Base-by-base conservation (phyloP, 2,797 vertebrate species). In the Percopsis omiscomaycus region DNA sequence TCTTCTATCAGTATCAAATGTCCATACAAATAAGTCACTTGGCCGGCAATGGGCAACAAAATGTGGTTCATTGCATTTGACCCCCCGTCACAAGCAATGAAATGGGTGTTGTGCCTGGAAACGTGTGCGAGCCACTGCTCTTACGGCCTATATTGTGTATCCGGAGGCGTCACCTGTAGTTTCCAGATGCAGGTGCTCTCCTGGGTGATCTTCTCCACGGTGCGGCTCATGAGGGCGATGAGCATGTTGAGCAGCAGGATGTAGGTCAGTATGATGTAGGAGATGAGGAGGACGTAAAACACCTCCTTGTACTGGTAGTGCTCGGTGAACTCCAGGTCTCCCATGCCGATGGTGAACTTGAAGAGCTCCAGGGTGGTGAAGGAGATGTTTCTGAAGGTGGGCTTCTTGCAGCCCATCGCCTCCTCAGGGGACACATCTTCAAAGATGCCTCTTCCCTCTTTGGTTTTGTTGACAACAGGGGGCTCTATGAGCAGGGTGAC, bases 321-420 rank as follows among this genome's bases (percentile, higher is more conserved):
- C 45, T 95, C 88, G 0, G 93, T 93, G 84, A 98, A 96, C 60
- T 96, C 94, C 92, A 98, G 92, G 84, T 98, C 95, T 0, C 97
- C 97, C 95, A 99, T 98, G 72, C 97, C 96, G 0, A 99, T 97
- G 74, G 96, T 97, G 89, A 99, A 98, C 82, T 96, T 97, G 89
- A 99, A 99, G 80, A 99, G 92, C 89, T 98, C 90, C 89, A 98
- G 60, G 4, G 89, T 93, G 32, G 96, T 94, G 0, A 88, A 92
- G 59, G 91, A 77, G 74, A 98, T 88, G 69, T 85, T 89, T 0
- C 75, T 72, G 1, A 87, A 97, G 0, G 69, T 79, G 32, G 78
- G 80, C 63, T 74, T 86, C 1, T 79, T 45, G 1, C 79, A 58
- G 0, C 66, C 42, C 3, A 46, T 37, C 11, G 37, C 42, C 30